A percentile compares a stretch with the other conserved stretches of the same genome.
Evolutionary conservation across 2,113 vertebrate genomes (phyloP).

Genomic region (Hippopotamus amphibius): DNA sequence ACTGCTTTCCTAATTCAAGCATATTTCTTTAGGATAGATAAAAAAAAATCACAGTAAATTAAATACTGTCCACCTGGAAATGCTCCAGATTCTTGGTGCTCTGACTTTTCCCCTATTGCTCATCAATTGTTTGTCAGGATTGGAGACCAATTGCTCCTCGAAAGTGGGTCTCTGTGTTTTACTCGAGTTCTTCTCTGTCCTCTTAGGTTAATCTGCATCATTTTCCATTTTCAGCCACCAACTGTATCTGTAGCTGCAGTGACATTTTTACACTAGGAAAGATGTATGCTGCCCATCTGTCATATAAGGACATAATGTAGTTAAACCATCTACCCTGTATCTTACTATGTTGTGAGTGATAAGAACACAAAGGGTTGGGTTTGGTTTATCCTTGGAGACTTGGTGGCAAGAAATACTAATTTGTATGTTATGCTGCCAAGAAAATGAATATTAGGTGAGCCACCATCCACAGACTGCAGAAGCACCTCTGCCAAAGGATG

Average conservation of each 20-base stretch:
- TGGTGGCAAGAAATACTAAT: neutral
- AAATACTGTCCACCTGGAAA: neutral
- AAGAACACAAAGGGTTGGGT: neutral
- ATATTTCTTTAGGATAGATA: conserved; percentile 23
- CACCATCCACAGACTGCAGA: neutral
- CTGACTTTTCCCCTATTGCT: neutral
- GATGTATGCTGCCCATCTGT: conserved; percentile 67
- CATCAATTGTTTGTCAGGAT: neutral
- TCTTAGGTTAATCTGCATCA: conserved; percentile 55
- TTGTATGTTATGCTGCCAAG: neutral
- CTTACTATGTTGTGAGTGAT: neutral
- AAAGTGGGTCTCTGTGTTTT: neutral
- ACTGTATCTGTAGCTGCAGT: conserved; percentile 42
- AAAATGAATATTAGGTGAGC: conserved; percentile 3
- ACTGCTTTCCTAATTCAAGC: neutral
- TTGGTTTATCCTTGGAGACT: neutral
- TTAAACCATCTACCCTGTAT: conserved; percentile 23
- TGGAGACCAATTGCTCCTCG: neutral
- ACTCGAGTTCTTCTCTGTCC: neutral
- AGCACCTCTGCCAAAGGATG: neutral
- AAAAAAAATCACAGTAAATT: conserved; percentile 12
- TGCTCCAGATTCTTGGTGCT: neutral
- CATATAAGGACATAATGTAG: conserved; percentile 50
- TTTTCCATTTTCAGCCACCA: conserved; percentile 55
- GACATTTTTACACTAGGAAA: conserved; percentile 69